Evolutionary conservation across 2,113 vertebrate genomes (phyloP), one percentile per base, ranked within the genome.

Genomic region (Platichthys stellatus): DNA sequence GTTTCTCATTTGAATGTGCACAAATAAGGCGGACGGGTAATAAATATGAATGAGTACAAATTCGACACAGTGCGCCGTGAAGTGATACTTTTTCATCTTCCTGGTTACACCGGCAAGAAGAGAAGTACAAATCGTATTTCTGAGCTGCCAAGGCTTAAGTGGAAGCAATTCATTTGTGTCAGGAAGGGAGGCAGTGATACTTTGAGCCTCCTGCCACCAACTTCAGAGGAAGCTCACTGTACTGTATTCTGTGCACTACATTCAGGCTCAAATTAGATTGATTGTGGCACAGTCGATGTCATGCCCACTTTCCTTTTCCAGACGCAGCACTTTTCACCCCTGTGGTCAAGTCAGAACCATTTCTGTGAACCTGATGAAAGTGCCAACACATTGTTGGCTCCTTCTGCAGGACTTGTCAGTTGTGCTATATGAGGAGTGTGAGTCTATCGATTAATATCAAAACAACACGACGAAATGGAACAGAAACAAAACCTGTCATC

Each of bases 251-350:
- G n/a, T 63, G 57, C 72, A 69, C 59, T 35, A 61, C 69, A 23
- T 40, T 26, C 49, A 21, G 60, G 5, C 65, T 75, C 49, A 71
- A 69, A 78, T 81, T 43, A 76, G 53, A 88, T 79, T 81, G 62
- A 77, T 64, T 75, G 82, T 88, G 74, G 71, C 77, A 80, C 21
- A 72, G 31, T 81, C 62, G 67, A 78, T 82, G 80, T 78, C 84
- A 75, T 65, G 80, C 54, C 65, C 66, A 68, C 58, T 73, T 90
- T 78, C 61, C 54, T 74, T 72, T 71, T 70, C 80, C 58, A 66
- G 78, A 80, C 38, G 1, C 77, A 69, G 63, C 70, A 69, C 31
- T 77, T 85, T 83, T 70, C 56, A 51, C 61, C 70, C 45, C 53
- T 79, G 26, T 63, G 69, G 61, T 40, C 51, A 45, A 70, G 54